phyloP scores from a whole-genome alignment of 30 jellyfish, hydroid and myxozoan species.

The Hydractinia echinata region DNA sequence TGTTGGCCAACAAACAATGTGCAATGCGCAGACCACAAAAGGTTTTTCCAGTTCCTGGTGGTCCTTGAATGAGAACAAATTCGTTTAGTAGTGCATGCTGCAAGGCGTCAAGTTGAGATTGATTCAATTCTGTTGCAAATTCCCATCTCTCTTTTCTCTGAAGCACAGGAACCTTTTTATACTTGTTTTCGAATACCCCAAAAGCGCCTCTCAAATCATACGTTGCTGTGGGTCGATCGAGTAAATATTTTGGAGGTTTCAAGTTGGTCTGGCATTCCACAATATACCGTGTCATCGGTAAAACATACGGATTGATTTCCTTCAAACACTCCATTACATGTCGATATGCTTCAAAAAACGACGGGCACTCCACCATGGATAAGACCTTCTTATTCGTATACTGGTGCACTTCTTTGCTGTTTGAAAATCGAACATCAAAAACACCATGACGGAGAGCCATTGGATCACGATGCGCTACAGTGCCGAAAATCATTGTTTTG shows the following conservation, averaged over 20 bases:
- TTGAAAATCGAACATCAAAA: conserved; percentile 36
- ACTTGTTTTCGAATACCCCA: not conserved
- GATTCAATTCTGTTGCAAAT: conserved; percentile 5
- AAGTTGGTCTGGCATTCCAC: conserved; percentile 27
- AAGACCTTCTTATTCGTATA: not conserved
- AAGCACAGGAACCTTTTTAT: conserved; percentile 3
- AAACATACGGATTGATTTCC: conserved; percentile 14
- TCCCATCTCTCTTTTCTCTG: not conserved
- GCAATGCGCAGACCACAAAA: conserved; percentile 57
- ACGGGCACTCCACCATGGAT: conserved; percentile 65
- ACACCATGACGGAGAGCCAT: conserved; percentile 27
- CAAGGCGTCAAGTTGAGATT: conserved; percentile 31
- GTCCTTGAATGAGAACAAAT: conserved; percentile 64
- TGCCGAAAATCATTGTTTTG: conserved; percentile 47
- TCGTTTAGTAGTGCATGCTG: conserved; percentile 23
- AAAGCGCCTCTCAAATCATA: conserved; percentile 25
- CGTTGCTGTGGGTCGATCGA: not conserved
- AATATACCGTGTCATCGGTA: conserved; percentile 44
- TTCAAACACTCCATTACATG: conserved; percentile 58
- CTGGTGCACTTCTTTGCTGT: conserved; percentile 8
- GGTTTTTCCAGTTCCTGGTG: conserved; percentile 97
- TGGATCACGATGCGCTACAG: conserved; percentile 44
- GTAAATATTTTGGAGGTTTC: conserved; percentile 35
- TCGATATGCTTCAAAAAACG: conserved; percentile 61
- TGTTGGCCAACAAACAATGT: conserved; percentile 45